These are phyloP conservation scores for Drosophila lowei DNA, from an alignment of 1,140 invertebrate genomes.

Conservation along the genomic window DNA sequence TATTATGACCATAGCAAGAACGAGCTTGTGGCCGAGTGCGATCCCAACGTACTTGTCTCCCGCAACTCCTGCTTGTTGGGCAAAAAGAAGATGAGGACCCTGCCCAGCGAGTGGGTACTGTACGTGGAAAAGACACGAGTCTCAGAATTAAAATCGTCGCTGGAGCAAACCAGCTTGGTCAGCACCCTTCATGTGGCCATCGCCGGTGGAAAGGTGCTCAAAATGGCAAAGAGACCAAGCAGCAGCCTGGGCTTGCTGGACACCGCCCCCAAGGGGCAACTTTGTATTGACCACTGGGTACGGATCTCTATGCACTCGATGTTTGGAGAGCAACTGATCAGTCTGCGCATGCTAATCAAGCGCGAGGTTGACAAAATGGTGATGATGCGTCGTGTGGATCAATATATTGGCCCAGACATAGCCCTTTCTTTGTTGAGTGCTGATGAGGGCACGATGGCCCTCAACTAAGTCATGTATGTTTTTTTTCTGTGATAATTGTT, in stretches of 20 bases:
- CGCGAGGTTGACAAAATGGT: constrained; percentile 36
- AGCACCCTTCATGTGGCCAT: constrained; percentile 42
- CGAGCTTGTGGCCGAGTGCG: constrained; percentile 29
- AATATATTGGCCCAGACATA: not conserved
- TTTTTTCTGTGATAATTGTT: too few species aligned
- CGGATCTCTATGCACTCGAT: constrained; percentile 1
- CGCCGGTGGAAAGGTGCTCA: constrained; percentile 33
- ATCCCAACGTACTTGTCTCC: constrained; percentile 35
- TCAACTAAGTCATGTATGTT: too few species aligned
- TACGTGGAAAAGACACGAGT: constrained; percentile 48
- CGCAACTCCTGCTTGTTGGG: constrained; percentile 36
- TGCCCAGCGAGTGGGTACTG: constrained; percentile 37
- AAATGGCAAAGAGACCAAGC: not conserved
- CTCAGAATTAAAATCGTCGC: constrained; percentile 1
- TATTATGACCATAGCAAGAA: constrained; percentile 28
- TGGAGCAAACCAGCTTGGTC: constrained; percentile 42
- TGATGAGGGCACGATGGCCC: too few species aligned
- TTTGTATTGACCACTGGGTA: constrained; percentile 45
- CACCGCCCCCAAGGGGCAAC: not conserved
- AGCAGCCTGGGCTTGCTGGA: not conserved
- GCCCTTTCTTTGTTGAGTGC: not conserved
- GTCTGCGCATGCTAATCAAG: constrained; percentile 23
- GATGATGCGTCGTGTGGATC: constrained; percentile 1
- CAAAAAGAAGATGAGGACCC: not conserved
- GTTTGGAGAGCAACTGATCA: constrained; percentile 2